Evolutionary conservation across 1,140 invertebrate species (phyloP).

Genomic region (Apis dorsata): DNA sequence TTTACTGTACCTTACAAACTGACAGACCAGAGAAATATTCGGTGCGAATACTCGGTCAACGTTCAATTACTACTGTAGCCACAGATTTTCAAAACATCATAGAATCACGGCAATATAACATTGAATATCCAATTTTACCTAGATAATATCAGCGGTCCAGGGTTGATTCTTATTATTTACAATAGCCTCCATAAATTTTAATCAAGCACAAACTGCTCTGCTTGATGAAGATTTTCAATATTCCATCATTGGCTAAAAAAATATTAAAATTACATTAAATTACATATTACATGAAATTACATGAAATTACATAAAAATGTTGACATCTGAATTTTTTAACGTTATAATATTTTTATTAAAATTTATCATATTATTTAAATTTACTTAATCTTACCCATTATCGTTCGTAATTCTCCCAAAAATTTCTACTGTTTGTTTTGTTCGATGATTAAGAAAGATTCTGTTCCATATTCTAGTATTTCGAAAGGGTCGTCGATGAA

Average conservation of each 20-base stretch:
- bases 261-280: too few relatives aligned
- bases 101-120: conserved; percentile 12
- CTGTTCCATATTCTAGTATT: conserved; percentile 37
- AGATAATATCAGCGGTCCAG: neutral
- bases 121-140: conserved; percentile 2
- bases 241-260: too few relatives aligned
- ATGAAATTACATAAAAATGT: too few relatives aligned
- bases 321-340: too few relatives aligned
- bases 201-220: neutral
- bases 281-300: too few relatives aligned
- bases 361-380: too few relatives aligned
- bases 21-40: conserved; percentile 14
- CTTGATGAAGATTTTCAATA: neutral
- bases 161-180: neutral
- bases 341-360: too few relatives aligned
- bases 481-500: neutral
- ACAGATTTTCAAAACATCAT: conserved; percentile 69
- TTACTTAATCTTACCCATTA: too few relatives aligned
- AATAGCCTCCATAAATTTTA: neutral
- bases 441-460: conserved; percentile 5
- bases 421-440: neutral
- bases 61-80: conserved; percentile 65
- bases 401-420: neutral
- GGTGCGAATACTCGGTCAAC: conserved; percentile 28
- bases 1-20: conserved; percentile 57